Base-by-base conservation (phyloP, 2,797 vertebrate species). In the Phrynocephalus forsythii region DNA sequence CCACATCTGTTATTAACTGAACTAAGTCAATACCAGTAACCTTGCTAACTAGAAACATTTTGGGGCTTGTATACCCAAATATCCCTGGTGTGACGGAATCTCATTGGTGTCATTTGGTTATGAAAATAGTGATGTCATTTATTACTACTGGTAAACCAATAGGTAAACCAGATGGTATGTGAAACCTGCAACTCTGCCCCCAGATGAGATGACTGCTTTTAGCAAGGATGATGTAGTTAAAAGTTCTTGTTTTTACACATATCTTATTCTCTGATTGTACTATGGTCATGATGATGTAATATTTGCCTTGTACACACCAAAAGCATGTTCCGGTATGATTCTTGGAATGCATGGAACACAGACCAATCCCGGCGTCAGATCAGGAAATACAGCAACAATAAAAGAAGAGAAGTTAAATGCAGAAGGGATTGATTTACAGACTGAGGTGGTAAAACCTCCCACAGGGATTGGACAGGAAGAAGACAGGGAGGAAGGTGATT, bases 1-100 rank as follows among this genome's bases (percentile, higher is more conserved):
- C 7, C 10, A 66, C 2, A 0, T 71, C 67, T 87, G 90, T 75
- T 87, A 83, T 90, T 82, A 75, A 63, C 79, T 88, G 73, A 71
- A 68, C 20, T 16, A 76, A 50, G 67, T 56, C 48, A n/a, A 50
- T 71, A 16, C 71, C 30, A 91, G 44, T 69, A 85, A 69, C 52
- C 66, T 50, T 83, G 50, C 60, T 48, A 10, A 84, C 79, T 52
- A 84, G 76, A 89, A 92, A 89, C 28, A 85, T 82, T 30, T 88
- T 87, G 30, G 26, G 71, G 69, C 30, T 68, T 78, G 7, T 30
- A 81, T 81, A 76, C 44, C 60, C 60, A 67, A 50, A 81, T 85
- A 82, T 56, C 30, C 50, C 33, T 24, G 16, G 60, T 76, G 18
- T 82, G 44, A 82, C 8, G n/a, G 56, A 68, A 80, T 68, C 48